phyloP scores from a whole-genome alignment of 2,888 invertebrate species.

The Pheosia tremula region DNA sequence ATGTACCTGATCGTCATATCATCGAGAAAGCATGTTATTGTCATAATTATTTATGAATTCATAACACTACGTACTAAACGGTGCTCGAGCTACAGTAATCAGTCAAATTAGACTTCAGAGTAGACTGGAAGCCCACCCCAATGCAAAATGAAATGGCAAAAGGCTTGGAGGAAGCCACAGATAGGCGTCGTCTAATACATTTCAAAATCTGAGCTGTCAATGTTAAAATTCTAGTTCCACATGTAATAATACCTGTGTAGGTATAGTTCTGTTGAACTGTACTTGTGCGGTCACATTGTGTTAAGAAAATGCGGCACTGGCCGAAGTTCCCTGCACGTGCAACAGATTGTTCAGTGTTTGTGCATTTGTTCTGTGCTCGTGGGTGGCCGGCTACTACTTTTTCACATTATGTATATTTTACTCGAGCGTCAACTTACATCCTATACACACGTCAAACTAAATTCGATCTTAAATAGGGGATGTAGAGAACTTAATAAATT shows the following conservation, averaged over 20 bases:
- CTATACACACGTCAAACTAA: conserved; percentile 52
- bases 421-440: conserved; percentile 69
- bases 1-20: no score
- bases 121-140: no score
- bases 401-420: conserved; percentile 70
- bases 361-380: conserved; percentile 56
- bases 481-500: conserved; percentile 49
- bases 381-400: conserved; percentile 75
- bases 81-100: no score
- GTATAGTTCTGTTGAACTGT: background rate
- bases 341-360: conserved; percentile 44
- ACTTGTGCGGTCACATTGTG: conserved; percentile 32
- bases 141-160: no score
- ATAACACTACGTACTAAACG: no score
- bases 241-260: background rate
- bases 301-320: conserved; percentile 41
- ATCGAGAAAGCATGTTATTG: no score
- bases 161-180: no score
- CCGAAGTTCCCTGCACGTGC: conserved; percentile 42
- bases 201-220: background rate
- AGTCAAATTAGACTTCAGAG: no score
- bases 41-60: no score
- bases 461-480: conserved; percentile 60
- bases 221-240: background rate
- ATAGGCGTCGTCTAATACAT: no score